phyloP scores from a whole-genome alignment of 2,888 invertebrate species.

The Calliopum simillimum region DNA sequence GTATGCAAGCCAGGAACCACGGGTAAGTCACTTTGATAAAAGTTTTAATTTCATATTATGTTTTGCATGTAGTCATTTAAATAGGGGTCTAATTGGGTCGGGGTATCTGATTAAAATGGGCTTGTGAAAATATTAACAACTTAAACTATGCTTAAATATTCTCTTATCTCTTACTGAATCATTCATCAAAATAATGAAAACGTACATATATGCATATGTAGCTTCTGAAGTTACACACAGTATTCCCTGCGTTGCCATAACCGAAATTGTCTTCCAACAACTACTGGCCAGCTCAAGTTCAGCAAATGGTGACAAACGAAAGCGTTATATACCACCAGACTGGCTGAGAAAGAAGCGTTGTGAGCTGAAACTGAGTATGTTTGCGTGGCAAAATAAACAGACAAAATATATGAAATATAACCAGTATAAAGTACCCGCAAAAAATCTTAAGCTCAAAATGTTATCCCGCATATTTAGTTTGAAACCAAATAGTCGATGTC shows the following conservation, averaged over 20 bases:
- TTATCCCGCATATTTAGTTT: too few relatives aligned
- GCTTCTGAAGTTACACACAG: constrained; percentile 18
- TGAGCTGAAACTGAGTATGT: constrained; percentile 63
- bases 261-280: constrained; percentile 18
- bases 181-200: too few relatives aligned
- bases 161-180: too few relatives aligned
- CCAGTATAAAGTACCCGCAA: too few relatives aligned
- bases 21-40: constrained; percentile 55
- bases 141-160: too few relatives aligned
- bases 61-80: too few relatives aligned
- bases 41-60: not conserved
- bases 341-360: constrained; percentile 66
- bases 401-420: too few relatives aligned
- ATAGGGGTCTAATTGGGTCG: not conserved
- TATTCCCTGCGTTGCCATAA: constrained; percentile 24
- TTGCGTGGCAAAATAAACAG: constrained; percentile 18
- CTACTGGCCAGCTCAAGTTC: constrained; percentile 18
- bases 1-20: constrained; percentile 66
- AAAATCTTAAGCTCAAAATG: too few relatives aligned
- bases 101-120: too few relatives aligned
- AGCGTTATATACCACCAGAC: constrained; percentile 64
- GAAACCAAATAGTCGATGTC: too few relatives aligned
- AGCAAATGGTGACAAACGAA: constrained; percentile 53
- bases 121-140: too few relatives aligned
- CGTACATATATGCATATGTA: not conserved